These are phyloP conservation scores for Aphelocoma californica DNA, from an alignment of 2,797 vertebrate genomes.

Conservation along the genomic window DNA sequence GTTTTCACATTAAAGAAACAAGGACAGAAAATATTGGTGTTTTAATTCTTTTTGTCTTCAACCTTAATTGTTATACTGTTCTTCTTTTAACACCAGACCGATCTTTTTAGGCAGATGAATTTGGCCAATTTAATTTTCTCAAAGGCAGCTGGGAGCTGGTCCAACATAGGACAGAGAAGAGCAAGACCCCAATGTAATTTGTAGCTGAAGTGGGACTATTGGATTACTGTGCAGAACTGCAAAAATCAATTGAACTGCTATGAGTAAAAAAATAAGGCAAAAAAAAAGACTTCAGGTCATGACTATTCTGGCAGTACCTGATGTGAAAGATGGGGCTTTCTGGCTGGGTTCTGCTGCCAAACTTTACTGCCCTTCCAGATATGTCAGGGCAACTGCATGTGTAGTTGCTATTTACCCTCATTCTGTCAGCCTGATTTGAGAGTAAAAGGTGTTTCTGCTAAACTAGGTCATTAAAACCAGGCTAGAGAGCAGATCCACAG, in stretches of 20 bases:
- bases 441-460: not conserved
- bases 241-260: not conserved
- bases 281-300: not conserved
- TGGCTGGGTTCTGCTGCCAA: not conserved
- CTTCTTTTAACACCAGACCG: not conserved
- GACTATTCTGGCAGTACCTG: not conserved
- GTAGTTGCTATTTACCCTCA: not conserved
- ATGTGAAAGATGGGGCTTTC: not conserved
- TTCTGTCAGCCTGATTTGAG: slow-evolving; percentile 23
- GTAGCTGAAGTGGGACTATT: not conserved
- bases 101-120: not conserved
- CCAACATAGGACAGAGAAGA: not conserved
- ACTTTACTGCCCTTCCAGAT: not conserved
- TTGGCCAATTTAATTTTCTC: not conserved
- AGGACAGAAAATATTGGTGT: not conserved
- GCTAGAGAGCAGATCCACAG: accelerated
- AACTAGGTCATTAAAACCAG: not conserved
- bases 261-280: not conserved
- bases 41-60: not conserved
- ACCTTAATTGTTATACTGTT: not conserved
- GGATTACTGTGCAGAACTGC: not conserved
- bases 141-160: not conserved
- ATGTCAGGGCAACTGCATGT: not conserved
- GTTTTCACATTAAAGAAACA: not conserved
- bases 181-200: not conserved